Conservation (phyloP, 2,113 vertebrate genomes). For the Perca schrenkii region DNA sequence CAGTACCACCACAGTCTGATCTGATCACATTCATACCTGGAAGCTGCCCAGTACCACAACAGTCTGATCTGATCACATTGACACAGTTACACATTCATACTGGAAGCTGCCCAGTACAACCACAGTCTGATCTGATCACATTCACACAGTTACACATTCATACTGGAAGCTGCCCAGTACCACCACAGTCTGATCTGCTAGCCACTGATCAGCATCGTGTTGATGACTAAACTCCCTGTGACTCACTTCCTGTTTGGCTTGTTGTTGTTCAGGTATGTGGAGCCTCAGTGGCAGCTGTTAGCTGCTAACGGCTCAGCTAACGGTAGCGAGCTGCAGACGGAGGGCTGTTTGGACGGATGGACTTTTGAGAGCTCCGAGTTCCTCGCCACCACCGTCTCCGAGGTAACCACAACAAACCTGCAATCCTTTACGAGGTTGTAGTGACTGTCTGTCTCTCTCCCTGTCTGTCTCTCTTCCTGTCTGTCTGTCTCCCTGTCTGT, state of each 20-base stretch:
- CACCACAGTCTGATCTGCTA: no score
- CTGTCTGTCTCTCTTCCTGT: not conserved
- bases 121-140: no score
- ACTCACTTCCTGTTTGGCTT: conserved; percentile 22
- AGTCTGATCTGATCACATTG: no score
- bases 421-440: not conserved
- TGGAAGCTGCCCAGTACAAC: no score
- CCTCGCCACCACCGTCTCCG: conserved; percentile 86
- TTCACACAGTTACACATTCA: no score
- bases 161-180: no score
- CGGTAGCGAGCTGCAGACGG: conserved; percentile 64
- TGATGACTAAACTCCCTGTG: not conserved
- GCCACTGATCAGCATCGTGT: no score
- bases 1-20: no score
- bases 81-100: no score
- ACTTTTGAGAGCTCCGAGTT: conserved; percentile 86
- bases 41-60: no score
- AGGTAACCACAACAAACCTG: conserved; percentile 76
- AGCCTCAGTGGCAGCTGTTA: conserved; percentile 76
- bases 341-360: conserved; percentile 88
- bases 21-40: no score
- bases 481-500: no score
- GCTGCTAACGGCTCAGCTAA: conserved; percentile 37
- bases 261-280: conserved; percentile 59
- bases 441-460: not conserved